Conservation (phyloP, 1,140 invertebrate species). For the Colletes gigas region DNA sequence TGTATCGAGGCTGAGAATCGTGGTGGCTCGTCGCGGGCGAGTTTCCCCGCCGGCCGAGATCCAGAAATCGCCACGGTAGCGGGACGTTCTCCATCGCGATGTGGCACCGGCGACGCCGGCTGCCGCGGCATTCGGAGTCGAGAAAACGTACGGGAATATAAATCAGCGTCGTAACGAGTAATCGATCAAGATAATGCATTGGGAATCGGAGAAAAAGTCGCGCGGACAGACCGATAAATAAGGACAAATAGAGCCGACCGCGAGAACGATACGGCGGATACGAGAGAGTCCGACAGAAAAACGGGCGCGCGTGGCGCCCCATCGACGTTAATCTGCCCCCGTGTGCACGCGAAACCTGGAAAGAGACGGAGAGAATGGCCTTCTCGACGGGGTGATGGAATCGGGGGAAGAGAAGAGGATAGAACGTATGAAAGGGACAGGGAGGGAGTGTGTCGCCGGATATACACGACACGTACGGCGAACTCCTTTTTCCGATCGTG, state of each 20-base stretch:
- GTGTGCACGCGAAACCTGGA: constrained; percentile 34
- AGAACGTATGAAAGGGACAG: not conserved
- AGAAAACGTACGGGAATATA: constrained; percentile 58
- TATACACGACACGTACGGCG: constrained; percentile 56
- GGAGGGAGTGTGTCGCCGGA: constrained; percentile 34
- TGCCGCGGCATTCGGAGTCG: not conserved
- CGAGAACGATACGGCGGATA: constrained; percentile 43
- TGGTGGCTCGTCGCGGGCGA: not conserved
- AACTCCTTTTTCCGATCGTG: constrained; percentile 54
- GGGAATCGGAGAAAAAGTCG: constrained; percentile 60
- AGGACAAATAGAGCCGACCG: constrained; percentile 53
- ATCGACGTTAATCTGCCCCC: constrained; percentile 49
- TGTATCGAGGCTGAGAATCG: constrained; percentile 17
- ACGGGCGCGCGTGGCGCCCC: constrained; percentile 45
- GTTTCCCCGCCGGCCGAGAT: constrained; percentile 8
- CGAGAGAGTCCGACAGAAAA: constrained; percentile 46
- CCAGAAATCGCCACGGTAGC: constrained; percentile 19
- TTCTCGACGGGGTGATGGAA: not conserved
- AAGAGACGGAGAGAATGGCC: not conserved
- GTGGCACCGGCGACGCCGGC: not conserved
- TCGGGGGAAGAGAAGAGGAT: not conserved
- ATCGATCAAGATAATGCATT: constrained; percentile 68
- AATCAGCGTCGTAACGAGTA: constrained; percentile 66
- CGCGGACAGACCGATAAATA: constrained; percentile 58
- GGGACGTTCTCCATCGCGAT: not conserved